Evolutionary conservation across 1,140 invertebrate species (phyloP).

Genomic region (Wasmannia auropunctata): DNA sequence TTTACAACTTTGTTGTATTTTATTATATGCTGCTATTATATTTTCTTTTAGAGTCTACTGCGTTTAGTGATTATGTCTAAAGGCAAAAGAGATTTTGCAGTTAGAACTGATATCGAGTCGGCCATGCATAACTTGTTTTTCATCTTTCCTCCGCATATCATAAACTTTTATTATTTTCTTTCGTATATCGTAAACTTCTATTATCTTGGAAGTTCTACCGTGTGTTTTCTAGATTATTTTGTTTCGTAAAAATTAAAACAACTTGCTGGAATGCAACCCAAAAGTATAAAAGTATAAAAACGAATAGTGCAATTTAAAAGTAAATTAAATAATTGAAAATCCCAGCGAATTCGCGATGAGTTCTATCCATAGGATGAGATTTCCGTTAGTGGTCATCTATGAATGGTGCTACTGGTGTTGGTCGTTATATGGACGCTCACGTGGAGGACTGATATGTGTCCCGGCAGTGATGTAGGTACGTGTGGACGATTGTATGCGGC

Average conservation of each 20-base stretch:
- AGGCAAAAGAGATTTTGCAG: not conserved
- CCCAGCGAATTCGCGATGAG: not conserved
- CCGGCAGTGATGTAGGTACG: slow-evolving; percentile 22
- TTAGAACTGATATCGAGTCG: not conserved
- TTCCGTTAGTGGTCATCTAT: slow-evolving; percentile 26
- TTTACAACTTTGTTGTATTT: not conserved
- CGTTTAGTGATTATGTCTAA: not conserved
- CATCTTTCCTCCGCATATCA: not conserved
- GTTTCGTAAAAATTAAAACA: not conserved
- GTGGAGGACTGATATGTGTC: slow-evolving; percentile 19
- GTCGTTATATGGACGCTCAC: slow-evolving; percentile 15
- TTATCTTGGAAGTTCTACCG: not conserved
- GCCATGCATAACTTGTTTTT: not conserved
- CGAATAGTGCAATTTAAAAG: not conserved
- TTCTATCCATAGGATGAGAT: slow-evolving; percentile 1
- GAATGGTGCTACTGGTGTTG: not conserved
- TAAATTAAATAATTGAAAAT: slow-evolving; percentile 45
- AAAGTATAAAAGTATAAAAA: not conserved
- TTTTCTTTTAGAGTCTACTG: not conserved
- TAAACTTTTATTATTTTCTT: slow-evolving; percentile 16
- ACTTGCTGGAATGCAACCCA: not conserved
- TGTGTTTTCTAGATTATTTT: not conserved
- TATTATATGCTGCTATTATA: not conserved
- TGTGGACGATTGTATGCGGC: slow-evolving; percentile 32
- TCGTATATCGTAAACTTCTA: not conserved